These are phyloP conservation scores for Pseudococcus longispinus DNA, from an alignment of 2,888 invertebrate species.

Conservation along the genomic window DNA sequence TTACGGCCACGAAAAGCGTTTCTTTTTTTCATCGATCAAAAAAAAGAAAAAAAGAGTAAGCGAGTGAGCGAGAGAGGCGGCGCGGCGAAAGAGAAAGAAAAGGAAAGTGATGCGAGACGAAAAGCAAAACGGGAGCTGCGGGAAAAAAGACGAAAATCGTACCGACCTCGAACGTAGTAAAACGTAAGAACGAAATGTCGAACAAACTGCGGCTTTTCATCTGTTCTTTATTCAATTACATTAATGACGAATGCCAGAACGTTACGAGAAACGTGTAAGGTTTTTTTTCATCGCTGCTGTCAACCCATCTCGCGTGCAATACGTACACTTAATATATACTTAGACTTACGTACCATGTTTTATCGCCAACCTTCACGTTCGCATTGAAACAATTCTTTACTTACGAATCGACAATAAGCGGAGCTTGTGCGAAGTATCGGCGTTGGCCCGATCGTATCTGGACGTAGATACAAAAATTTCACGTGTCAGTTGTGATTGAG, in stretches of 20 bases:
- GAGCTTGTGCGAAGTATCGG: too few relatives aligned
- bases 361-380: not conserved
- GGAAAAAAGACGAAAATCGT: constrained; percentile 7
- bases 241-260: constrained; percentile 34
- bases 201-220: not conserved
- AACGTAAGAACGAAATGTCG: constrained; percentile 14
- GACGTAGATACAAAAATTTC: too few relatives aligned
- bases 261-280: not conserved
- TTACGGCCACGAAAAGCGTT: not conserved
- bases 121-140: not conserved
- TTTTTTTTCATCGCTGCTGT: constrained; percentile 18
- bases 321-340: not conserved
- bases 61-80: too few relatives aligned
- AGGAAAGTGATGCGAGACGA: not conserved
- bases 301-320: not conserved
- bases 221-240: constrained; percentile 37
- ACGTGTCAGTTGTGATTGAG: too few relatives aligned
- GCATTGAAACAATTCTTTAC: not conserved
- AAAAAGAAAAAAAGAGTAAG: not conserved
- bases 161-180: not conserved
- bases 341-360: not conserved
- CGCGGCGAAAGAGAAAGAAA: too few relatives aligned
- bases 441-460: too few relatives aligned
- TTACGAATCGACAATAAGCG: too few relatives aligned
- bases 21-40: constrained; percentile 27